A percentile compares a stretch with the other conserved stretches of the same genome.
Evolutionary conservation across 1,140 invertebrate genomes (phyloP).

Genomic region (Halesus radiatus): DNA sequence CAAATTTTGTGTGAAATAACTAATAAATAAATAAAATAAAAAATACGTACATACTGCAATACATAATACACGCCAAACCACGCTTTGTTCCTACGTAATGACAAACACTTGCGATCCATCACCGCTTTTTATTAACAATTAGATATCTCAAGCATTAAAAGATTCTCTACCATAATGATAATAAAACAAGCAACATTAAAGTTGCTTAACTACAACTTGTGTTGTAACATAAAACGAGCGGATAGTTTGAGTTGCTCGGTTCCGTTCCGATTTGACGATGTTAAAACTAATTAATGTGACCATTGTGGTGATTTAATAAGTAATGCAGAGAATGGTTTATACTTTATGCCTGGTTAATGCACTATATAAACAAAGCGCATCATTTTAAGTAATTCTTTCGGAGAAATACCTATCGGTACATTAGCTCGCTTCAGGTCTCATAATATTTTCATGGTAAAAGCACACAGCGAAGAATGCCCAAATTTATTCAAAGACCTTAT

Average conservation of each 20-base stretch:
- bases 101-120: neutral
- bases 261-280: constrained; percentile 28
- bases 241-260: neutral
- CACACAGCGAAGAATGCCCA: neutral
- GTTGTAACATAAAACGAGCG: neutral
- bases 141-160: neutral
- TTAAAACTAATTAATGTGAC: constrained; percentile 13
- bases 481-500: neutral
- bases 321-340: constrained; percentile 21
- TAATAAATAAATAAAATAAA: too few species aligned
- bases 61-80: too few species aligned
- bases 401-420: constrained; percentile 6
- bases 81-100: too few species aligned
- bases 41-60: too few species aligned
- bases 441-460: constrained; percentile 20
- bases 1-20: too few species aligned
- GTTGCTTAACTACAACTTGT: constrained; percentile 6
- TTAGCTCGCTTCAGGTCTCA: neutral
- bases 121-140: constrained; percentile 1
- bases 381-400: neutral
- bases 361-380: too few species aligned
- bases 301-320: constrained; percentile 33
- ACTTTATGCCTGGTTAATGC: neutral
- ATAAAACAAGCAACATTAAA: neutral
- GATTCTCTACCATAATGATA: neutral